Evolutionary conservation across 2,797 vertebrate species (phyloP), one percentile per base, ranked within the genome.

Genomic region (Okamejei kenojei): DNA sequence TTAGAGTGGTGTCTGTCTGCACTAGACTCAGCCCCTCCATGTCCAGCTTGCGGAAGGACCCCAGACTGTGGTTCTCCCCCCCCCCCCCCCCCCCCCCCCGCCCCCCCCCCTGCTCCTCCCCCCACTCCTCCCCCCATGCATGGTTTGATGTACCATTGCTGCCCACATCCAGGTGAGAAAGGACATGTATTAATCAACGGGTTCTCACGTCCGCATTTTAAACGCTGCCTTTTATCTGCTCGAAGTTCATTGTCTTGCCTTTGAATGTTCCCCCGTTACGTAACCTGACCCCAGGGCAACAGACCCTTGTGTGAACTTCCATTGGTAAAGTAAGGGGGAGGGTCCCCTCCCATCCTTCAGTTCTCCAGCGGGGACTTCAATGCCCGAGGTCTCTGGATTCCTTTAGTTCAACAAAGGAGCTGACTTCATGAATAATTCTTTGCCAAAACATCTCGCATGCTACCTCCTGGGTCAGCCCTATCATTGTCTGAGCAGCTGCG

Each of bases 381-480:
- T 92, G 71, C 90, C 32, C 54, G 38, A n/a, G 1, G 90, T 92
- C 19, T 7, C 26, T n/a, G 11, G 71, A 54, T 92, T 76, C 90
- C 71, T 92, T 58, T 58, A 54, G 71, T 74, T 74, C 26, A 74
- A 54, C 90, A 91, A 74, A 45, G 21, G 38, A 54, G 23, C 35
- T 54, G 17, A 88, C 29, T 54, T 21, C 15, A 74, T 15, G 1
- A 54, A 92, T 74, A n/a, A 92, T 38, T 73, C 88, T 23, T 45
- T 91, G 90, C n/a, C 73, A 92, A 92, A 92, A 76, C 90, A 92
- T n/a, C 90, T 92, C 71, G 29, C 73, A 29, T n/a, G 29, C 71
- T 35, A 32, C 73, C 11, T 29, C 38, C 45, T 15, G 35, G 54
- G 19, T 71, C 38, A 29, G 38, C 23, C 45, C 88, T 6, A 91